Evolutionary conservation across 2,797 vertebrate genomes (phyloP), one percentile per base, ranked within the genome.

Genomic region (Hippopotamyrus pictus): DNA sequence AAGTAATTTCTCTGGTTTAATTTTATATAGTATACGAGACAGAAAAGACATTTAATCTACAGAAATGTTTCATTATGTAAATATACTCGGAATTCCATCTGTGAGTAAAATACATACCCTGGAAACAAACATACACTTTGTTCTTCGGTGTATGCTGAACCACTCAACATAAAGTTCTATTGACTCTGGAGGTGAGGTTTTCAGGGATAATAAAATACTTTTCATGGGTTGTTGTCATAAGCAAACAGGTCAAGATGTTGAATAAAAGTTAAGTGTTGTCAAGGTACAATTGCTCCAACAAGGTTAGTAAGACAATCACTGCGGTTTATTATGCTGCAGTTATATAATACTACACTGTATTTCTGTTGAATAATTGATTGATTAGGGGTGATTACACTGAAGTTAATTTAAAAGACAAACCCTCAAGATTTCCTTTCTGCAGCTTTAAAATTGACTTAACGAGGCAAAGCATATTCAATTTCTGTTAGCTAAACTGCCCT

Each of bases 401-500:
- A 54, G 51, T 88, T 90, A 88, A 90, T 90, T 90, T 88, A 83
- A 82, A 82, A 90, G 69, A 76, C 89, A 88, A 79, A 83, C 41
- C 69, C 73, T 82, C 86, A 73, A 82, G 51, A 83, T 90, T 88
- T 88, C 22, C 53, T 83, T 83, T 53, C 41, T 46, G 29, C 37
- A 25, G 86, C 53, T 65, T 84, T 69, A 65, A 90, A 88, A 88
- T 85, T 57, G 53, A 51, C 87, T 88, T 90, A 88, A 90, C 57
- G 87, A 90, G 83, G 79, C 76, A 88, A 79, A 86, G 48, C 83
- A 86, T 76, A 86, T 90, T 90, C 88, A 88, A 57, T 88, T 90
- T 90, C 50, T 84, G 54, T 94, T 94, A 93, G 94, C 87, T 90
- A 93, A 93, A 93, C 90, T 88, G 93, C 93, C 89, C 92, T 92